Evolutionary conservation across 1,140 invertebrate genomes (phyloP).

Genomic region (Drosophila lowei): DNA sequence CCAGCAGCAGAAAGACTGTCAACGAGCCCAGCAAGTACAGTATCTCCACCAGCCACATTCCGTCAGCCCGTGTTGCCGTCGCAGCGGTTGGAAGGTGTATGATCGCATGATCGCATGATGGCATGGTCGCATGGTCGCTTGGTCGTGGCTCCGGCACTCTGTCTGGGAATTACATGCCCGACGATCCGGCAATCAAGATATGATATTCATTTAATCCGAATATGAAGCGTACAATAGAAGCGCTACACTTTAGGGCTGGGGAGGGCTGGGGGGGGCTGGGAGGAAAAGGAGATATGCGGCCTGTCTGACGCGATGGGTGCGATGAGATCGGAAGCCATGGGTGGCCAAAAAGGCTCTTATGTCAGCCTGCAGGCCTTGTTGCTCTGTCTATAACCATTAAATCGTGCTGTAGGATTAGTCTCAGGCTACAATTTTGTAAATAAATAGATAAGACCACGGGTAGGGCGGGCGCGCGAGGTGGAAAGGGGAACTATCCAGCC

Average conservation of each 20-base stretch:
- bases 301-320: too few species aligned
- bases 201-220: constrained; percentile 64
- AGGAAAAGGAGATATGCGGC: neutral
- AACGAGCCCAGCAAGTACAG: constrained; percentile 25
- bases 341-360: too few species aligned
- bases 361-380: too few species aligned
- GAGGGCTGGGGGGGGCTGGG: neutral
- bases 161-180: constrained; percentile 56
- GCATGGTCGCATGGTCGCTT: constrained; percentile 32
- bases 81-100: constrained; percentile 27
- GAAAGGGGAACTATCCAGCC: too few species aligned
- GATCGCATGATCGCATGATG: constrained; percentile 16
- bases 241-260: constrained; percentile 9
- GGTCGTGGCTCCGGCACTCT: too few species aligned
- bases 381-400: too few species aligned
- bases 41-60: constrained; percentile 47
- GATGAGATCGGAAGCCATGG: too few species aligned
- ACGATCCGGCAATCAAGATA: constrained; percentile 57
- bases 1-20: constrained; percentile 28
- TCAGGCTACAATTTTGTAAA: too few species aligned
- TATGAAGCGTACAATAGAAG: constrained; percentile 5
- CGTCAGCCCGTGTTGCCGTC: constrained; percentile 32
- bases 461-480: too few species aligned
- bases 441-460: too few species aligned
- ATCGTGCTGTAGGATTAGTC: too few species aligned